phyloP scores from a whole-genome alignment of 1,140 invertebrate genomes.

The Steinernema feltiae region DNA sequence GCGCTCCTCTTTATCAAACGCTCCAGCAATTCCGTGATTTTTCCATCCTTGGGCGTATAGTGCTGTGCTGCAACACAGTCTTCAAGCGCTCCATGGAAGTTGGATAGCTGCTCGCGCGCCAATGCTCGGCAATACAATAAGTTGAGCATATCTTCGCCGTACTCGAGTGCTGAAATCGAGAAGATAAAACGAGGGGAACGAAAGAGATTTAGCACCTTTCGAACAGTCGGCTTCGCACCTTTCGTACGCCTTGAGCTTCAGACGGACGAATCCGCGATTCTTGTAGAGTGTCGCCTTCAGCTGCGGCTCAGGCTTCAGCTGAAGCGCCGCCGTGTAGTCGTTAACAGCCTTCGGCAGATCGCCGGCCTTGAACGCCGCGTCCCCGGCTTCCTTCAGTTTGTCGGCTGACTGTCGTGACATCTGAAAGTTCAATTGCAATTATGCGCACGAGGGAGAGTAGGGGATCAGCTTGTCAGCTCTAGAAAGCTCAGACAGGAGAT shows the following conservation, averaged over 20 bases:
- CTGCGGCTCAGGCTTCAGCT: conserved; percentile 64
- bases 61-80: conserved; percentile 79
- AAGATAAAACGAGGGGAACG: conserved; percentile 38
- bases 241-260: conserved; percentile 74
- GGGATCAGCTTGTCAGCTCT: too few species aligned
- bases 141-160: conserved; percentile 81
- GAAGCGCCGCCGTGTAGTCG: conserved; percentile 69
- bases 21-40: conserved; percentile 41
- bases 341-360: conserved; percentile 74
- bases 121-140: conserved; percentile 82
- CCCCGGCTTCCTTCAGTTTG: conserved; percentile 75
- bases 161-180: conserved; percentile 67
- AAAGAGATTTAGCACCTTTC: conserved; percentile 57
- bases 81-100: conserved; percentile 80
- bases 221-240: conserved; percentile 76
- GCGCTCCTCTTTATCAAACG: conserved; percentile 42
- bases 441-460: too few species aligned
- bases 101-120: conserved; percentile 73
- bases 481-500: too few species aligned
- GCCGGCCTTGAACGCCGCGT: conserved; percentile 74
- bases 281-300: conserved; percentile 75
- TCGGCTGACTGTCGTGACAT: conserved; percentile 32
- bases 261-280: conserved; percentile 82
- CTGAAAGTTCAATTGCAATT: not conserved
- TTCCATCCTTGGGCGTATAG: conserved; percentile 73